Conservation (phyloP, 2,113 vertebrate species). For the Colistium nudipinnis region DNA sequence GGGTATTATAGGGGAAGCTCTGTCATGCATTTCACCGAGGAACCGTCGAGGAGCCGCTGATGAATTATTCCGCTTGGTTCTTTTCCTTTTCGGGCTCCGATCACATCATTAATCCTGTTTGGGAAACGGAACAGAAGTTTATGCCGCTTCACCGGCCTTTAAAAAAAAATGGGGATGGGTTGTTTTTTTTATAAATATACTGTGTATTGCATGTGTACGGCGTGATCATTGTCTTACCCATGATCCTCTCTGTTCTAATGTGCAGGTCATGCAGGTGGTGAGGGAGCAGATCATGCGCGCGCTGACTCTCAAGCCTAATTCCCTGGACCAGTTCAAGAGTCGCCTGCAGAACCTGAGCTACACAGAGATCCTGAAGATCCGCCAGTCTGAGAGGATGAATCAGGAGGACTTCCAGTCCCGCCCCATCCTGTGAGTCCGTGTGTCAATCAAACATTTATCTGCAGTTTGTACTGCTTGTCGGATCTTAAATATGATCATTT, state of each 20-base stretch:
- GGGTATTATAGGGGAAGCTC: constrained; percentile 43
- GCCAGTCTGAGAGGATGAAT: constrained; percentile 99
- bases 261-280: constrained; percentile 99
- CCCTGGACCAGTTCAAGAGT: constrained; percentile 99
- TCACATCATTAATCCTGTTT: constrained; percentile 34
- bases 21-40: constrained; percentile 47
- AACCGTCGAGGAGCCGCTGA: constrained; percentile 25
- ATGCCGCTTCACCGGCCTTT: constrained; percentile 3
- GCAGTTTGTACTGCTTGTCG: neutral
- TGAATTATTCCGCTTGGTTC: constrained; percentile 44
- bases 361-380: constrained; percentile 99
- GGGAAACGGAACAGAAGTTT: constrained; percentile 13
- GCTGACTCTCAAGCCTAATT: constrained; percentile 97
- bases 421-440: constrained; percentile 92
- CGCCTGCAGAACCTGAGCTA: constrained; percentile 99
- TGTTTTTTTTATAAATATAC: constrained; percentile 6
- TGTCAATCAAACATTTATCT: neutral
- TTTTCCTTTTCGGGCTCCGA: constrained; percentile 31
- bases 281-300: constrained; percentile 99
- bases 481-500: too few species aligned
- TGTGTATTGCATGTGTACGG: neutral
- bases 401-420: constrained; percentile 99
- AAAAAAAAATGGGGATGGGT: neutral
- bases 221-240: neutral
- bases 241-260: constrained; percentile 19